phyloP scores from a whole-genome alignment of 2,113 vertebrate species.

The Struthio camelus region DNA sequence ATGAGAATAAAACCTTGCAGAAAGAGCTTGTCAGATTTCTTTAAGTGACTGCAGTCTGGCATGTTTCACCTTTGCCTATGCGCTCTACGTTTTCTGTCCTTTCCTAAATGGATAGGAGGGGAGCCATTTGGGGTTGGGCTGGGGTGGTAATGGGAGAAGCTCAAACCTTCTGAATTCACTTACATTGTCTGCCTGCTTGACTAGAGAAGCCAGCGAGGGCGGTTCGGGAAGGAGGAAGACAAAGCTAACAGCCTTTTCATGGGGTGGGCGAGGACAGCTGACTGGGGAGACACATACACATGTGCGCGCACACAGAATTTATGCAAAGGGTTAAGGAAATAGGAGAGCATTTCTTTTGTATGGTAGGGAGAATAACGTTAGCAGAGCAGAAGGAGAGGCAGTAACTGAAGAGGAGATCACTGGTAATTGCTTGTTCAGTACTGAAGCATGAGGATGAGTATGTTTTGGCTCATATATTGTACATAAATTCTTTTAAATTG shows the following conservation, averaged over 20 bases:
- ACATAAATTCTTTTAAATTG: slow-evolving; percentile 51
- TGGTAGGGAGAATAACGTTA: neutral
- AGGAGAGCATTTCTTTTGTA: neutral
- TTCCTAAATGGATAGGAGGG: neutral
- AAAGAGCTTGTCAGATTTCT: neutral
- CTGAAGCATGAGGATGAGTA: neutral
- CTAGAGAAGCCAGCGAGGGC: neutral
- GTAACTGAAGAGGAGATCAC: neutral
- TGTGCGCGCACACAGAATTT: neutral
- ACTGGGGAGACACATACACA: neutral
- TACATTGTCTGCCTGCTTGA: neutral
- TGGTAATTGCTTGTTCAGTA: neutral
- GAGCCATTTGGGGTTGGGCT: neutral
- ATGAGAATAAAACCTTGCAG: neutral
- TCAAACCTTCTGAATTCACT: neutral
- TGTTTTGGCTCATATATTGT: slow-evolving; percentile 7
- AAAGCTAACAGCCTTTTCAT: neutral
- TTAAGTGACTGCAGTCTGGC: neutral
- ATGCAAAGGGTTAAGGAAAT: neutral
- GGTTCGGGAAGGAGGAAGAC: neutral
- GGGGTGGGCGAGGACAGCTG: neutral
- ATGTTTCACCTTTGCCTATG: neutral
- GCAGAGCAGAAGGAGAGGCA: neutral
- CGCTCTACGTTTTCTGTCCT: neutral
- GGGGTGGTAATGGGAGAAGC: neutral